A percentile compares a stretch with the other conserved stretches of the same genome.
These are phyloP conservation scores for Odontomachus brunneus DNA, from an alignment of 1,140 invertebrate genomes.

Conservation along the genomic window DNA sequence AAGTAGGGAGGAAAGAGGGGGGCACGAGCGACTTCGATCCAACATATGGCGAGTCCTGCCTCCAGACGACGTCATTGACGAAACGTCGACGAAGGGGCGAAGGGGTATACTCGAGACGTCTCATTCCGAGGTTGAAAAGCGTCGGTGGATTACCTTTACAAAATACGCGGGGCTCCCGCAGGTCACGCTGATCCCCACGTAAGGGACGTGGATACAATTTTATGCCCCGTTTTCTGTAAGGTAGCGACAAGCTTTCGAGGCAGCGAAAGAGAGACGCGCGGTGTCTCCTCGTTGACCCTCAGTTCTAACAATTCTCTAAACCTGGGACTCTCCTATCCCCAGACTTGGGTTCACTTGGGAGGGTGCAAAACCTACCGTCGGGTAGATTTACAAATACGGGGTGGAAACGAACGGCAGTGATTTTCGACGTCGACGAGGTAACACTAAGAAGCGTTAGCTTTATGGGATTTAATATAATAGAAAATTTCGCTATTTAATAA, in stretches of 20 bases:
- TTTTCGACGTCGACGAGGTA: too few species aligned
- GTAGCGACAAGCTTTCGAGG: constrained; percentile 17
- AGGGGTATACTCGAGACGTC: constrained; percentile 64
- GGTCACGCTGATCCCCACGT: constrained; percentile 54
- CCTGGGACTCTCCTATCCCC: constrained; percentile 7
- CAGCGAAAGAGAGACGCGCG: constrained; percentile 5
- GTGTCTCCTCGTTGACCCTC: constrained; percentile 26
- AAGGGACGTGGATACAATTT: constrained; percentile 66
- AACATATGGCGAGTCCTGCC: background rate
- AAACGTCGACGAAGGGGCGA: background rate
- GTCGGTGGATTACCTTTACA: constrained; percentile 70
- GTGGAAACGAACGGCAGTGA: constrained; percentile 4
- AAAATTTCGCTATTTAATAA: too few species aligned
- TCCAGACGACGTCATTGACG: constrained; percentile 30
- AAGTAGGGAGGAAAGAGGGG: background rate
- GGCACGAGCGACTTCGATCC: constrained; percentile 11
- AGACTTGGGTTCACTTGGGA: constrained; percentile 42
- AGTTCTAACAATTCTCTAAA: constrained; percentile 25
- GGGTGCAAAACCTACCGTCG: constrained; percentile 64
- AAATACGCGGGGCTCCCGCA: constrained; percentile 65
- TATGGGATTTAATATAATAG: too few species aligned
- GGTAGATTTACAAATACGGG: constrained; percentile 61
- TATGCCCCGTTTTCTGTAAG: constrained; percentile 59
- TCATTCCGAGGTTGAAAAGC: constrained; percentile 73
- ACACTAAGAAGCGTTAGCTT: too few species aligned